Percentiles rank a stretch among this genome's conserved stretches.
phyloP scores from a whole-genome alignment of 1,140 invertebrate genomes.

The Diploscapter pachys region DNA sequence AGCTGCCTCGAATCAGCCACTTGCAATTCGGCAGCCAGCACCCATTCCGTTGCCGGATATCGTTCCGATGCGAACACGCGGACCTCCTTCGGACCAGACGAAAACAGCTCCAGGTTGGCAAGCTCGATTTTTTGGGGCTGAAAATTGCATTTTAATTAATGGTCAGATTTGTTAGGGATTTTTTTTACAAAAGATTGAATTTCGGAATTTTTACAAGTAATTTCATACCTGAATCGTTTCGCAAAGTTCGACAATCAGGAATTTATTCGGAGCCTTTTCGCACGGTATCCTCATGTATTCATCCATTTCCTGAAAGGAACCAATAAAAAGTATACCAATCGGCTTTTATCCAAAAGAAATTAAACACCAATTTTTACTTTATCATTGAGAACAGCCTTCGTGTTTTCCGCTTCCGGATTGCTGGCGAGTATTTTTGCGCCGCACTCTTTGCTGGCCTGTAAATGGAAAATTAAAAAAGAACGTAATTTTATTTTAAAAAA shows the following conservation, averaged over 20 bases:
- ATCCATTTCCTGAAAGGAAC: constrained; percentile 65
- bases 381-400: constrained; percentile 73
- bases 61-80: constrained; percentile 76
- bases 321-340: background rate
- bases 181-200: background rate
- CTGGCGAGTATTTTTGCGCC: constrained; percentile 89
- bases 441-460: constrained; percentile 80
- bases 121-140: constrained; percentile 72
- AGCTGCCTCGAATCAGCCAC: constrained; percentile 80
- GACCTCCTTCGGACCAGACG: constrained; percentile 88
- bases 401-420: constrained; percentile 84
- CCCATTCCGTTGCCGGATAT: constrained; percentile 87
- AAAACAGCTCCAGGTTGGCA: constrained; percentile 96
- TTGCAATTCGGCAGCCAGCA: constrained; percentile 77
- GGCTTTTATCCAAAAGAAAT: background rate
- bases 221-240: constrained; percentile 89
- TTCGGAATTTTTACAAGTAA: constrained; percentile 61
- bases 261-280: constrained; percentile 72
- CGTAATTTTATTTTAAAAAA: too few relatives aligned
- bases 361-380: constrained; percentile 59
- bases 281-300: constrained; percentile 98
- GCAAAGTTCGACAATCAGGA: constrained; percentile 95
- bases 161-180: background rate
- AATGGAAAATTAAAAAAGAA: too few relatives aligned
- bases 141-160: constrained; percentile 10